Conservation (phyloP, 1,140 invertebrate species). For the Drosophila albomicans region DNA sequence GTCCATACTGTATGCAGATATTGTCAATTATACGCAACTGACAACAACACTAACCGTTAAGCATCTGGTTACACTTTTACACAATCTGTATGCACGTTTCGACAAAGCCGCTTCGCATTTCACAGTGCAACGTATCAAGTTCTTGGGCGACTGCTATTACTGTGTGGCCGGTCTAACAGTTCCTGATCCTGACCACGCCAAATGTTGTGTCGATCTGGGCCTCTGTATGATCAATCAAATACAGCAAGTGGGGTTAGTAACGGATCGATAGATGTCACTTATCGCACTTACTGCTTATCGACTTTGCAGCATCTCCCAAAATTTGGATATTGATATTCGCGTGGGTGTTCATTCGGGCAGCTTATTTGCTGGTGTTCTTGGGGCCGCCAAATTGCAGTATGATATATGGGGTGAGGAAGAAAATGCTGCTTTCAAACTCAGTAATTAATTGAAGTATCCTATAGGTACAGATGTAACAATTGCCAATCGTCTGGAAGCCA, state of each 20-base stretch:
- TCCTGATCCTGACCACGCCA: conserved; percentile 90
- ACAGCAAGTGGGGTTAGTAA: conserved; percentile 87
- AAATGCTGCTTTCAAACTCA: neutral
- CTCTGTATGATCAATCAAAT: conserved; percentile 96
- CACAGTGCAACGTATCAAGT: conserved; percentile 93
- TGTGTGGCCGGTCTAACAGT: conserved; percentile 94
- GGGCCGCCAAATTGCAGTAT: conserved; percentile 96
- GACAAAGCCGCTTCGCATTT: conserved; percentile 92
- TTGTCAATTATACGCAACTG: conserved; percentile 97
- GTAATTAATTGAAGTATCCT: neutral
- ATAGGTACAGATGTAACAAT: conserved; percentile 91
- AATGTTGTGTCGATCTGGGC: conserved; percentile 94
- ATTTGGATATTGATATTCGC: conserved; percentile 96
- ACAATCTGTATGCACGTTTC: conserved; percentile 97
- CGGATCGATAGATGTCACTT: neutral
- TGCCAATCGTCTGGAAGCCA: conserved; percentile 97
- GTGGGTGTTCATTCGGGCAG: conserved; percentile 97
- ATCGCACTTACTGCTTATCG: neutral
- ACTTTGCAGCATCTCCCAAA: conserved; percentile 87
- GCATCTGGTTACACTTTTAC: conserved; percentile 94
- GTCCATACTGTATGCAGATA: conserved; percentile 97
- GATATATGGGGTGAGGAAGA: conserved; percentile 95
- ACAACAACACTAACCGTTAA: conserved; percentile 92
- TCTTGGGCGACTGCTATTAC: conserved; percentile 97
- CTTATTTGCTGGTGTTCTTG: conserved; percentile 95